These are phyloP conservation scores for Nycticorax nycticorax DNA, from an alignment of 2,113 vertebrate genomes.

Conservation along the genomic window DNA sequence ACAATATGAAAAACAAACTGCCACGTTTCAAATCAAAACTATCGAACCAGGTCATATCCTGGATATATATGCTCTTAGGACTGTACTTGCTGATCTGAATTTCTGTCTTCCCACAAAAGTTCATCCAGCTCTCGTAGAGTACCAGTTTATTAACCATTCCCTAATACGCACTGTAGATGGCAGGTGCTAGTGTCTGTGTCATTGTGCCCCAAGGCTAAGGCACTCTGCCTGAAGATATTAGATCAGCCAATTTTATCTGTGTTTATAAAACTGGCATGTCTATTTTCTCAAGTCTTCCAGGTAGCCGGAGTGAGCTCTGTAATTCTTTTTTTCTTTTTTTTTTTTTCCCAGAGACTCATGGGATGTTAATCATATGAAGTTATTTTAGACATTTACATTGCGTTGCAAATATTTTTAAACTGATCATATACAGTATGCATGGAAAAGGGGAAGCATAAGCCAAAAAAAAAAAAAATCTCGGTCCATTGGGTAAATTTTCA, in stretches of 20 bases:
- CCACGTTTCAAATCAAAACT: neutral
- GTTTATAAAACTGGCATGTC: slow-evolving; percentile 14
- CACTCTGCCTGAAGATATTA: slow-evolving; percentile 37
- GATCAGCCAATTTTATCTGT: slow-evolving; percentile 27
- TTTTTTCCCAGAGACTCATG: neutral
- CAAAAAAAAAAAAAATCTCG: neutral
- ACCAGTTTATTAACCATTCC: slow-evolving; percentile 10
- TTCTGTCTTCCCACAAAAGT: neutral
- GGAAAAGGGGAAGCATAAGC: neutral
- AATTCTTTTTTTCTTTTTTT: neutral
- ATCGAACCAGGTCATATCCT: neutral
- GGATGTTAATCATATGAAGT: neutral
- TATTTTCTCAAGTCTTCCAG: slow-evolving; percentile 10
- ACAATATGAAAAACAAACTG: neutral
- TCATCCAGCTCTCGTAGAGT: neutral
- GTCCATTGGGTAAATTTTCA: neutral
- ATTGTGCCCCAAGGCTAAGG: slow-evolving; percentile 27
- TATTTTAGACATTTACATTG: neutral
- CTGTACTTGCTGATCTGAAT: neutral
- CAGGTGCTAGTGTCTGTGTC: slow-evolving; percentile 12
- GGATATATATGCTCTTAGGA: neutral
- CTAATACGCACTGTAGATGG: slow-evolving; percentile 5
- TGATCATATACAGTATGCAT: neutral
- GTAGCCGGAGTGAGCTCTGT: neutral
- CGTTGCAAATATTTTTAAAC: neutral